Evolutionary conservation across 2,797 vertebrate species (phyloP).

Genomic region (Eospalax fontanierii): DNA sequence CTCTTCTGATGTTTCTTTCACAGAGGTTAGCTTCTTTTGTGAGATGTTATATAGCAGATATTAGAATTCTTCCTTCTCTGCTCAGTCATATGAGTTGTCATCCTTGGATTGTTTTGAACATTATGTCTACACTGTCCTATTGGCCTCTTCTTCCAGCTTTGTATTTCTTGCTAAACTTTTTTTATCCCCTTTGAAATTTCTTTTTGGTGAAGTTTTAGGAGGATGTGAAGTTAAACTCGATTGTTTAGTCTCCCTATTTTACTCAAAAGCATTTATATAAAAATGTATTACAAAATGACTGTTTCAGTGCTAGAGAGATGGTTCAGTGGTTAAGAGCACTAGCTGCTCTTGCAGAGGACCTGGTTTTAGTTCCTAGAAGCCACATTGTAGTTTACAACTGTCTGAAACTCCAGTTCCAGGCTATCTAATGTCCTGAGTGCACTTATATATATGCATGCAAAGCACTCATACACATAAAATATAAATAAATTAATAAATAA

Average conservation of each 20-base stretch:
- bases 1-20: background rate
- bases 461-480: too few relatives aligned
- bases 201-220: slow-evolving; percentile 51
- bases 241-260: slow-evolving; percentile 6
- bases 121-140: too few relatives aligned
- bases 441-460: too few relatives aligned
- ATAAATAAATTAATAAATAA: too few relatives aligned
- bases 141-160: background rate
- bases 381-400: too few relatives aligned
- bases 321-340: too few relatives aligned
- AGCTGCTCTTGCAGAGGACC: too few relatives aligned
- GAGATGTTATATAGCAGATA: background rate
- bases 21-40: background rate
- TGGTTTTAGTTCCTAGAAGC: too few relatives aligned
- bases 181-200: background rate
- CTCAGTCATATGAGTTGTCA: background rate
- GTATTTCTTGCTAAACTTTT: background rate
- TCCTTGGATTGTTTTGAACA: background rate
- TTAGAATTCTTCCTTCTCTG: background rate
- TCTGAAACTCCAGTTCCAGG: too few relatives aligned
- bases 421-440: too few relatives aligned
- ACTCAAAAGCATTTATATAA: slow-evolving; percentile 24
- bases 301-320: too few relatives aligned
- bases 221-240: background rate
- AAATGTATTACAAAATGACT: slow-evolving; percentile 30